phyloP scores from a whole-genome alignment of 2,113 vertebrate species.

The Falcunculus frontatus region DNA sequence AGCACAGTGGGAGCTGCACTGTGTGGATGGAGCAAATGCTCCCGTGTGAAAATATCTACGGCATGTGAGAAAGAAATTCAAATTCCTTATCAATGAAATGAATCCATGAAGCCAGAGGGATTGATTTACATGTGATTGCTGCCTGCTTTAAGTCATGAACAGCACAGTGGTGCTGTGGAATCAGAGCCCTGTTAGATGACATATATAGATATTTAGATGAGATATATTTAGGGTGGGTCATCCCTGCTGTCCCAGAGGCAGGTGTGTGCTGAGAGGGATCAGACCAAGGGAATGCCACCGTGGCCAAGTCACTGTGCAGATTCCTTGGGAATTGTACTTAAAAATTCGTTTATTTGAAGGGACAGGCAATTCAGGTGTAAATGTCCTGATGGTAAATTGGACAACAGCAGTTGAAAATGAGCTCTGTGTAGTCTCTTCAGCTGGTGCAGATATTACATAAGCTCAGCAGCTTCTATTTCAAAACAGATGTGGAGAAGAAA shows the following conservation, averaged over 20 bases:
- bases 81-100: conserved; percentile 1
- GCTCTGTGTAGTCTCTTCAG: not conserved
- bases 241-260: not conserved
- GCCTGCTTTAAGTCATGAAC: not conserved
- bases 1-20: not conserved
- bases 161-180: not conserved
- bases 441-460: not conserved
- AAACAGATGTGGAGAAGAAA: conserved; percentile 9
- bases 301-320: not conserved
- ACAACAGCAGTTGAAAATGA: not conserved
- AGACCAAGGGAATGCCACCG: not conserved
- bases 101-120: conserved; percentile 2
- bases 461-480: not conserved
- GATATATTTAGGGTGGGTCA: not conserved
- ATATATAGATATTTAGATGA: not conserved
- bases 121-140: not conserved
- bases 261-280: not conserved
- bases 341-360: not conserved
- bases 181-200: not conserved
- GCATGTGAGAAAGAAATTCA: conserved; percentile 3
- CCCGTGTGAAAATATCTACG: conserved; percentile 5
- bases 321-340: not conserved
- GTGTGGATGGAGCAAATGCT: not conserved
- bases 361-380: not conserved
- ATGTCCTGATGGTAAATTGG: not conserved